Evolutionary conservation across 1,140 invertebrate species (phyloP).

Genomic region (Anagrus nilaparvatae): DNA sequence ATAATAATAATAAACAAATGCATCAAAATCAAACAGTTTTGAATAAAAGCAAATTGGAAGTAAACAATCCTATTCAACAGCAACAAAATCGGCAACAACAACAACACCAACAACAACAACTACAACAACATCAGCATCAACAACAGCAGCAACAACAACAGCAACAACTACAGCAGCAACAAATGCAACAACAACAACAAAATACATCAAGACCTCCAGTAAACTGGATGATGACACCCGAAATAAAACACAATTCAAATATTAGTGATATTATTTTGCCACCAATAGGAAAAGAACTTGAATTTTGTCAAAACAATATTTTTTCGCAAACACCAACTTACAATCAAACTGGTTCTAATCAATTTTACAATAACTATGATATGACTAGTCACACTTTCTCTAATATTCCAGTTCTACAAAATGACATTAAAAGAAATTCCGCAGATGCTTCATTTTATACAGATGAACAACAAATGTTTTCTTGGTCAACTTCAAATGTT

Average conservation of each 20-base stretch:
- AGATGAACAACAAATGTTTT: slow-evolving; percentile 45
- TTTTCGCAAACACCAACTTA: slow-evolving; percentile 35
- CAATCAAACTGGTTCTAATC: slow-evolving; percentile 31
- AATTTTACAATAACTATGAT: slow-evolving; percentile 42
- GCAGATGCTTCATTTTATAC: slow-evolving; percentile 32
- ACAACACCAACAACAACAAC: slow-evolving; percentile 12
- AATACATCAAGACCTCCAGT: slow-evolving; percentile 39
- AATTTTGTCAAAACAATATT: slow-evolving; percentile 40
- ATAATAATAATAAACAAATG: slow-evolving; percentile 18
- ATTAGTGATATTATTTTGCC: slow-evolving; percentile 36
- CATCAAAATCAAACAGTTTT: slow-evolving; percentile 5
- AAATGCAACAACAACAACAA: slow-evolving; percentile 24
- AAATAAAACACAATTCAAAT: slow-evolving; percentile 35
- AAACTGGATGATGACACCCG: slow-evolving; percentile 56
- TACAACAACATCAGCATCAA: slow-evolving; percentile 12
- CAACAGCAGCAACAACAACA: slow-evolving; percentile 19
- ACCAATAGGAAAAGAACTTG: slow-evolving; percentile 39
- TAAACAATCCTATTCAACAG: slow-evolving; percentile 1
- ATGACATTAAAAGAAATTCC: slow-evolving; percentile 27
- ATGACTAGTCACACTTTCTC: slow-evolving; percentile 32
- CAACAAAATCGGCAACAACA: slow-evolving; percentile 12
- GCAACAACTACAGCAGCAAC: slow-evolving; percentile 19
- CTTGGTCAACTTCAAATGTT: slow-evolving; percentile 49
- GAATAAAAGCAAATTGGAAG: slow-evolving; percentile 2
- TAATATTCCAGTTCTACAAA: slow-evolving; percentile 33